phyloP scores from a whole-genome alignment of 1,140 invertebrate genomes.

The Propsilocerus akamusi region DNA sequence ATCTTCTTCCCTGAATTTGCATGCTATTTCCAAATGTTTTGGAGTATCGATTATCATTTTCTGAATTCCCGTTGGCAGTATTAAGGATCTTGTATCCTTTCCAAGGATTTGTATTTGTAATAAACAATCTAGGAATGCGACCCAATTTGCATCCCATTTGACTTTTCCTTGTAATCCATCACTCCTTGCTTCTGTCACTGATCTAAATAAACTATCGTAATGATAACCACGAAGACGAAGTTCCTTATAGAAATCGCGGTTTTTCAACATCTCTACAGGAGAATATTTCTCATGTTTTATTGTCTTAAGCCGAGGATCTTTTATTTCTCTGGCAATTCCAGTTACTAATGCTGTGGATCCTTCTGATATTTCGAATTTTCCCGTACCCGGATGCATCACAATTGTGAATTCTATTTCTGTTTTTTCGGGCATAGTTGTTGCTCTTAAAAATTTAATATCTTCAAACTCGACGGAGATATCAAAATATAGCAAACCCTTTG shows the following conservation, averaged over 20 bases:
- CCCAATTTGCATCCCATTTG: slow-evolving; percentile 61
- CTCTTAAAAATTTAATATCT: slow-evolving; percentile 64
- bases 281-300: slow-evolving; percentile 20
- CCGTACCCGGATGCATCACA: slow-evolving; percentile 63
- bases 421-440: slow-evolving; percentile 56
- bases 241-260: slow-evolving; percentile 82
- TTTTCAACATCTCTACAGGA: slow-evolving; percentile 28
- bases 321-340: slow-evolving; percentile 40
- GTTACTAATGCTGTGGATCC: slow-evolving; percentile 55
- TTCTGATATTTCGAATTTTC: slow-evolving; percentile 73
- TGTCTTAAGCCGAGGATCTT: slow-evolving; percentile 18
- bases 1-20: slow-evolving; percentile 16
- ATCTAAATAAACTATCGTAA: slow-evolving; percentile 32
- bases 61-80: slow-evolving; percentile 69
- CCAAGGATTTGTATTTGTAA: slow-evolving; percentile 69
- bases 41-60: slow-evolving; percentile 60
- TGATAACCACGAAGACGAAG: slow-evolving; percentile 79
- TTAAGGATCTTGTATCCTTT: slow-evolving; percentile 51
- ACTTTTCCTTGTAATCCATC: slow-evolving; percentile 31
- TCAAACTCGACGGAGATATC: slow-evolving; percentile 71
- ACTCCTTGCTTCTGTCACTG: slow-evolving; percentile 17
- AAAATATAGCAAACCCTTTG: slow-evolving; percentile 40
- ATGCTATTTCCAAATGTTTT: slow-evolving; percentile 33
- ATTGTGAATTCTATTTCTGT: slow-evolving; percentile 52
- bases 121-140: slow-evolving; percentile 84